A percentile compares a stretch with the other conserved stretches of the same genome.
Conservation (phyloP, 1,140 invertebrate species). For the Tachypleus tridentatus region DNA sequence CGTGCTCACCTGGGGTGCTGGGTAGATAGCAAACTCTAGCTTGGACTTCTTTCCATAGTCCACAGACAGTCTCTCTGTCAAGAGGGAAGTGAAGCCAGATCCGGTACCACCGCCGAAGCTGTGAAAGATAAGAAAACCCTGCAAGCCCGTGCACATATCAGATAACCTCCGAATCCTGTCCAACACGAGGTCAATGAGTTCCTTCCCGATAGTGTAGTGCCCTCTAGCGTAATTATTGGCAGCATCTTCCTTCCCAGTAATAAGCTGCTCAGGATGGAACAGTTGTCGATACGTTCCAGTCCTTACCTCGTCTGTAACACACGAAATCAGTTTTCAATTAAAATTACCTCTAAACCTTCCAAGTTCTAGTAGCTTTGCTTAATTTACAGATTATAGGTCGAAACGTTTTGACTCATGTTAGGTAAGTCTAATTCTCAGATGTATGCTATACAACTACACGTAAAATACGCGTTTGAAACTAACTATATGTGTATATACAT, state of each 20-base stretch:
- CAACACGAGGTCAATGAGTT: slow-evolving; percentile 58
- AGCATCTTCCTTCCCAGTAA: slow-evolving; percentile 51
- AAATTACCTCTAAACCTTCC: too few relatives aligned
- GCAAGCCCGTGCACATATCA: slow-evolving; percentile 31
- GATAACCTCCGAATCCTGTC: slow-evolving; percentile 43
- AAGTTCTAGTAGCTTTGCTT: too few relatives aligned
- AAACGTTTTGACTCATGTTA: too few relatives aligned
- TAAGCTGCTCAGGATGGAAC: slow-evolving; percentile 55
- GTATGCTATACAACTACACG: too few relatives aligned
- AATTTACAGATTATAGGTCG: too few relatives aligned
- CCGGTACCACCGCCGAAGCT: slow-evolving; percentile 56
- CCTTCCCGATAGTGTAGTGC: slow-evolving; percentile 48
- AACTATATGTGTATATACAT: too few relatives aligned
- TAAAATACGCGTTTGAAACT: too few relatives aligned
- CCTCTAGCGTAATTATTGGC: slow-evolving; percentile 46
- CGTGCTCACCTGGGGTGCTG: slow-evolving; percentile 48
- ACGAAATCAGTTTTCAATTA: too few relatives aligned
- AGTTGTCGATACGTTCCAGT: slow-evolving; percentile 50
- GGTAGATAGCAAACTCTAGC: slow-evolving; percentile 64
- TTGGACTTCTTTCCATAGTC: slow-evolving; percentile 69
- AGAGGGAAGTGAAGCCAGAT: slow-evolving; percentile 56
- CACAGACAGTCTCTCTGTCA: slow-evolving; percentile 56
- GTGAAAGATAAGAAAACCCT: slow-evolving; percentile 41
- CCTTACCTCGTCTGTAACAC: slow-evolving; percentile 37
- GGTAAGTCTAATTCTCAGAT: too few relatives aligned